Conservation (phyloP, 2,113 vertebrate species). For the Myrmophylax atrothorax region DNA sequence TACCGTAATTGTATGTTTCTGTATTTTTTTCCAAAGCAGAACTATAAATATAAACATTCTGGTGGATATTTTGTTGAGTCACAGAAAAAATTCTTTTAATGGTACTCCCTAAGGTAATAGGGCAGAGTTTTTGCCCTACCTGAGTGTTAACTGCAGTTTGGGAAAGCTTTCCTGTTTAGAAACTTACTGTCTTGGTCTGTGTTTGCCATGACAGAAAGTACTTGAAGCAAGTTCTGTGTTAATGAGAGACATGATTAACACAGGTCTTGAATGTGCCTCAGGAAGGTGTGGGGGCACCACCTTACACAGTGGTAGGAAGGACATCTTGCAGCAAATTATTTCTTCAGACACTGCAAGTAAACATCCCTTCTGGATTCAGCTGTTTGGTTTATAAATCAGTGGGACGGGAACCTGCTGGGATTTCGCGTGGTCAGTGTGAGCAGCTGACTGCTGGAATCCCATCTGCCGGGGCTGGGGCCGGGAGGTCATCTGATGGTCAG, state of each 20-base stretch:
- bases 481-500: not conserved
- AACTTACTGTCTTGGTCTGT: not conserved
- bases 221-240: not conserved
- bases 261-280: not conserved
- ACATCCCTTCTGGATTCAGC: not conserved
- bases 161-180: not conserved
- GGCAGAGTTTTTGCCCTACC: not conserved
- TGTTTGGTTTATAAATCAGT: not conserved
- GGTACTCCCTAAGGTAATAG: not conserved
- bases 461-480: not conserved
- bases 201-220: not conserved
- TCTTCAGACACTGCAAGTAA: not conserved
- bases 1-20: conserved; percentile 35
- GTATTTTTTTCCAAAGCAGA: not conserved
- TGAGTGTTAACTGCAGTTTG: not conserved
- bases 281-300: not conserved
- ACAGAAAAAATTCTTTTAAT: not conserved
- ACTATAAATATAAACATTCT: not conserved
- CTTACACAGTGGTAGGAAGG: not conserved
- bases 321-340: not conserved
- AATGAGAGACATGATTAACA: no score
- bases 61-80: not conserved
- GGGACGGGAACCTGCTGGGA: not conserved
- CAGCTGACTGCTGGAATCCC: not conserved
- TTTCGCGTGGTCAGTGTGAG: not conserved